Evolutionary conservation across 2,797 vertebrate genomes (phyloP), one percentile per base, ranked within the genome.

Genomic region (Tiaroga cobitis): DNA sequence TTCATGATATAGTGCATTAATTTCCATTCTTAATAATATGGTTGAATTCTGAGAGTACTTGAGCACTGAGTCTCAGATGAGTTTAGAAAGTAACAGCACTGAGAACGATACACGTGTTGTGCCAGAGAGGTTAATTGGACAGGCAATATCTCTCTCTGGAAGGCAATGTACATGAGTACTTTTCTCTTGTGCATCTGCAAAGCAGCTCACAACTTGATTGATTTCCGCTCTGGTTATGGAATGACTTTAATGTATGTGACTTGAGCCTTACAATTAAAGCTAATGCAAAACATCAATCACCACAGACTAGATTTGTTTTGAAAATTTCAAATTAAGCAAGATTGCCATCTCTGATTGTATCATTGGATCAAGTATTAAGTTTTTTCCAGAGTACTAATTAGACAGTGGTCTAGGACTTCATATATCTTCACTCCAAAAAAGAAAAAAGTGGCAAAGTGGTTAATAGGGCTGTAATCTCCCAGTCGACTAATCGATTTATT

Each of bases 131-230:
- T 78, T 83, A 80, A 85, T 80, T 80, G 68, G 68, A 85, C 21
- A 72, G 76, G 75, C 76, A 85, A 85, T 80, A 56, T 70, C 72
- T 85, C 76, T 85, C 76, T 63, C n/a, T 73, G 24, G 21, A 73
- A 79, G 83, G 54, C 76, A 73, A 85, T 43, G 41, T 73, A 39
- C 76, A 72, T 29, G 68, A 72, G 76, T 26, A 37, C 29, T 72
- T 72, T 43, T 51, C 51, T 73, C 51, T 73, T 41, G 39, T 39
- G 29, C 37, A 85, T 70, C 51, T 49, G 51, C 6, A 2, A 80
- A 54, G 21, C 26, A 49, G 76, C 54, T 46, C 37, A 34, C 67
- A 16, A 65, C 29, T 70, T 70, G 49, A 84, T 79, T 69, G 75
- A 84, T 79, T 65, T 61, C 26, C 39, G 21, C 83, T 61, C 63